These are phyloP conservation scores for Amitus sp. DNA, from an alignment of 2,888 invertebrate species.

Conservation along the genomic window DNA sequence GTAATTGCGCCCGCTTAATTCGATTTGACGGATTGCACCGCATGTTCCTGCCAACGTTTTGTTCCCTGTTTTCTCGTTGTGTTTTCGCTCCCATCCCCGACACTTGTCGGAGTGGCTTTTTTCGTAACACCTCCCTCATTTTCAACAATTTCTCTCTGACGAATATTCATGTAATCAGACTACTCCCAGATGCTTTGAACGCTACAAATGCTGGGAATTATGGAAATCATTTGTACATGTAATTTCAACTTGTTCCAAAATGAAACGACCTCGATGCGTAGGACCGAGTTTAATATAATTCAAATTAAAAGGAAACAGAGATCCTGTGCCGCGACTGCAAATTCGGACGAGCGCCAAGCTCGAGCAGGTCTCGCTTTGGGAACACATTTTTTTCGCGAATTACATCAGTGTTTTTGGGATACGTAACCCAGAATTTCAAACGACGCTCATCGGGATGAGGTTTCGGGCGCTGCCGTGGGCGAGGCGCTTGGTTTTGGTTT, in stretches of 20 bases:
- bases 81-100: neutral
- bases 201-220: constrained; percentile 1
- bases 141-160: neutral
- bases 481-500: constrained; percentile 25
- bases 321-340: neutral
- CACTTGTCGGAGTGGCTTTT: neutral
- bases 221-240: constrained; percentile 1
- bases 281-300: neutral
- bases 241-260: neutral
- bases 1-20: constrained; percentile 61
- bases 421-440: constrained; percentile 27
- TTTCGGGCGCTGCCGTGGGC: constrained; percentile 48
- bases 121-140: neutral
- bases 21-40: constrained; percentile 55
- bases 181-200: constrained; percentile 1
- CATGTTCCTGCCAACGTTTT: constrained; percentile 37
- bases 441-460: constrained; percentile 60
- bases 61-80: constrained; percentile 19
- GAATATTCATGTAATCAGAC: constrained; percentile 12
- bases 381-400: constrained; percentile 17
- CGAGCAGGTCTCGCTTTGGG: no score
- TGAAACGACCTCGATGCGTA: neutral
- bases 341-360: no score
- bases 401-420: constrained; percentile 31
- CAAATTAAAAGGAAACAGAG: constrained; percentile 2